A percentile compares a stretch with the other conserved stretches of the same genome.
These are phyloP conservation scores for Schrankia costaestrigalis DNA, from an alignment of 2,888 invertebrate species.

Conservation along the genomic window DNA sequence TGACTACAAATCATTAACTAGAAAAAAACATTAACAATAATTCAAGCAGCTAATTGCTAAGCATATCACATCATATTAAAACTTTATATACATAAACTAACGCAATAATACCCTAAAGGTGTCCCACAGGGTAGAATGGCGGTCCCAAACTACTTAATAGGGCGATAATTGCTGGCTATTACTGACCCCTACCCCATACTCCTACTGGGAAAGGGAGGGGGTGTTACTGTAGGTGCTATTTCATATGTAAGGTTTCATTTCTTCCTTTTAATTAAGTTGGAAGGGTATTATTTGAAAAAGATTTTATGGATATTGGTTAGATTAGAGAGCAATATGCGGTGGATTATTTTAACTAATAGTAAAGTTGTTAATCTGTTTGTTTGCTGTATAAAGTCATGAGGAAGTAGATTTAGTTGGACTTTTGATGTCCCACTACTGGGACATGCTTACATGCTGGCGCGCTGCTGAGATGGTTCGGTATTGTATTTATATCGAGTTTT, in stretches of 20 bases:
- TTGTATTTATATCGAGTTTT: too few species aligned
- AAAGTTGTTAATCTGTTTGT: too few species aligned
- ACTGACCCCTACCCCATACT: slow-evolving; percentile 31
- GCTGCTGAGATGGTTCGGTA: too few species aligned
- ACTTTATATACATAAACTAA: slow-evolving; percentile 25
- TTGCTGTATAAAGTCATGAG: too few species aligned
- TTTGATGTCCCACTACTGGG: too few species aligned
- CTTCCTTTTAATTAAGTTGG: slow-evolving; percentile 16
- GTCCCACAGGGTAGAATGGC: slow-evolving; percentile 41
- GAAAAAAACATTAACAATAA: slow-evolving; percentile 22
- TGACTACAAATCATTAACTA: slow-evolving; percentile 8
- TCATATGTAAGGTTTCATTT: slow-evolving; percentile 10
- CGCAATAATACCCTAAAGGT: slow-evolving; percentile 23
- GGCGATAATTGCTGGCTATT: slow-evolving; percentile 72
- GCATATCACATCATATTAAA: slow-evolving; percentile 31
- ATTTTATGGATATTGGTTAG: neutral
- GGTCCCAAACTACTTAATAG: slow-evolving; percentile 73
- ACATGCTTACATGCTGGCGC: too few species aligned
- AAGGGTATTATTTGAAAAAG: neutral
- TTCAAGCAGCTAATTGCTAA: slow-evolving; percentile 29
- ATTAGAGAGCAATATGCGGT: too few species aligned
- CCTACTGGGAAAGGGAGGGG: slow-evolving; percentile 8
- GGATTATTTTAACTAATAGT: too few species aligned
- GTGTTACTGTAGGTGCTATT: slow-evolving; percentile 9
- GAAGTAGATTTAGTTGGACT: too few species aligned